Conservation (phyloP, 2,113 vertebrate species). For the Malurus alboscapulatus region DNA sequence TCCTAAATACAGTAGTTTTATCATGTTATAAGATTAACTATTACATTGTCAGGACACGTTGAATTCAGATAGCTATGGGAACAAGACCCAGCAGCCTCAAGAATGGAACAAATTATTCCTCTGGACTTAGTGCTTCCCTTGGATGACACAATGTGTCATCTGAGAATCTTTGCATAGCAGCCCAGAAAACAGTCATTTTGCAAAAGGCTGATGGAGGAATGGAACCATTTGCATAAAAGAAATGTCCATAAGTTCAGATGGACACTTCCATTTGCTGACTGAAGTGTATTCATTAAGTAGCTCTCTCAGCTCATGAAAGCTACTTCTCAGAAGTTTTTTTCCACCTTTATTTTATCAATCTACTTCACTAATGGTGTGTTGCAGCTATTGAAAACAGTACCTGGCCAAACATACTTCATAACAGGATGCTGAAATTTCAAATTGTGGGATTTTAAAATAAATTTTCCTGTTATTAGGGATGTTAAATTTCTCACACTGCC, state of each 20-base stretch:
- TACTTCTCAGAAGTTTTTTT: not conserved
- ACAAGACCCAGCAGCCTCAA: not conserved
- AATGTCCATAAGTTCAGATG: not conserved
- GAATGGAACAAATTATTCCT: not conserved
- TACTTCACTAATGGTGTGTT: not conserved
- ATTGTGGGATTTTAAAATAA: not conserved
- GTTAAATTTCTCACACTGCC: not conserved
- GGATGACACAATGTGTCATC: not conserved
- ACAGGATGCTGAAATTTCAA: not conserved
- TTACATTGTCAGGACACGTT: not conserved
- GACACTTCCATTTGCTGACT: not conserved
- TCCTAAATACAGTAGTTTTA: not conserved
- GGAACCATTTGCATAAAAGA: not conserved
- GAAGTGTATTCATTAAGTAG: not conserved
- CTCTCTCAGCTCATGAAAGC: not conserved
- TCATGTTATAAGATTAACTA: not conserved
- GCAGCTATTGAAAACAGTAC: not conserved
- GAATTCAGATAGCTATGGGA: not conserved
- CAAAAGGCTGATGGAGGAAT: not conserved
- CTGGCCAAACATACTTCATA: not conserved
- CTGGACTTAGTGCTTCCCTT: not conserved
- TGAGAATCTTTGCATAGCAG: not conserved
- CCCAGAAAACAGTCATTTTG: not conserved
- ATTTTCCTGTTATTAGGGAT: not conserved
- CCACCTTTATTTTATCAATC: not conserved